Percentiles rank a stretch among this genome's conserved stretches.
Evolutionary conservation across 2,888 invertebrate species (phyloP).

Genomic region (Lordiphosa andalusiaca): DNA sequence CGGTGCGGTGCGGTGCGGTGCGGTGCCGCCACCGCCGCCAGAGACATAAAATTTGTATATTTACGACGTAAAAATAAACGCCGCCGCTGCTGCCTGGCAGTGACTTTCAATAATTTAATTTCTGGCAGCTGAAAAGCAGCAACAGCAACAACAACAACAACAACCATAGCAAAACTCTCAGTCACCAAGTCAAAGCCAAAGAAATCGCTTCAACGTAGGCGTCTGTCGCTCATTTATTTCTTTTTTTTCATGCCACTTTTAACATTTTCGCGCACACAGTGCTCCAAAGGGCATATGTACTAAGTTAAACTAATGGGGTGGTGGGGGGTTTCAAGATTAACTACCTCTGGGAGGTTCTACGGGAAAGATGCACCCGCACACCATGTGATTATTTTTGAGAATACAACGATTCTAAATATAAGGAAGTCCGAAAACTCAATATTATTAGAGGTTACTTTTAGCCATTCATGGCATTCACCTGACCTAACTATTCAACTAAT

Average conservation of each 20-base stretch:
- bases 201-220: slow-evolving; percentile 25
- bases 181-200: slow-evolving; percentile 18
- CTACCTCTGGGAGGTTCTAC: too few relatives aligned
- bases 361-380: too few relatives aligned
- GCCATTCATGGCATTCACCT: too few relatives aligned
- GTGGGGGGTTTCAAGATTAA: too few relatives aligned
- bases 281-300: not conserved
- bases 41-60: slow-evolving; percentile 68
- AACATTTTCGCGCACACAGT: slow-evolving; percentile 1
- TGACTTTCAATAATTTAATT: slow-evolving; percentile 73
- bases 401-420: too few relatives aligned
- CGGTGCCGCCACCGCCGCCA: not conserved
- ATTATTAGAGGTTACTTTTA: too few relatives aligned
- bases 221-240: slow-evolving; percentile 39
- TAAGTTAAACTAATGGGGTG: not conserved
- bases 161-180: slow-evolving; percentile 3
- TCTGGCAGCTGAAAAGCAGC: slow-evolving; percentile 48
- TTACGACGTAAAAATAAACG: slow-evolving; percentile 75
- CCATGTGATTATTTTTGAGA: too few relatives aligned
- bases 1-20: not conserved
- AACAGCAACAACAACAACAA: slow-evolving; percentile 12
- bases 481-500: too few relatives aligned
- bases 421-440: too few relatives aligned
- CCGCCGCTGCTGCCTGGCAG: slow-evolving; percentile 41
- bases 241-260: slow-evolving; percentile 32